Conservation (phyloP, 2,888 invertebrate species). For the Teleiodes luculella region DNA sequence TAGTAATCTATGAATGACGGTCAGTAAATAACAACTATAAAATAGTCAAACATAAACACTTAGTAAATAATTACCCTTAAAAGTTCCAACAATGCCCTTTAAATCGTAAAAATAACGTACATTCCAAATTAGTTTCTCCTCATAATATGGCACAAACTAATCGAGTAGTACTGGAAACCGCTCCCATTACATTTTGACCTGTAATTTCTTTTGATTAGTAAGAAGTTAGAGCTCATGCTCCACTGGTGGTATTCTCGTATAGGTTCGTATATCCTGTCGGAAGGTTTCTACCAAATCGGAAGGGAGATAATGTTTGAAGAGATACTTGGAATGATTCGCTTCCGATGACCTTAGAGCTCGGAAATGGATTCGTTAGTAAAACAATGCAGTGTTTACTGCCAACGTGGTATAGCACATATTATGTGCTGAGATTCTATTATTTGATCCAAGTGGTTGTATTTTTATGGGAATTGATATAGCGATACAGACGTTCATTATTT, state of each 20-base stretch:
- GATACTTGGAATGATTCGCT: slow-evolving; percentile 61
- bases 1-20: too few relatives aligned
- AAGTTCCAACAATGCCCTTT: neutral
- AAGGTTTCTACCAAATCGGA: slow-evolving; percentile 69
- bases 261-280: slow-evolving; percentile 40
- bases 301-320: slow-evolving; percentile 65
- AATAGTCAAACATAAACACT: too few relatives aligned
- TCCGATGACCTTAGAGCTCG: slow-evolving; percentile 66
- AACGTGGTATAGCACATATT: slow-evolving; percentile 8
- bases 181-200: slow-evolving; percentile 8
- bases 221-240: neutral
- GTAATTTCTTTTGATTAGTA: neutral
- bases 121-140: slow-evolving; percentile 4
- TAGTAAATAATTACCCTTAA: too few relatives aligned
- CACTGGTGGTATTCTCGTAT: neutral
- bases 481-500: too few relatives aligned
- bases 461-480: neutral
- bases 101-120: neutral
- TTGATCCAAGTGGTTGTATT: slow-evolving; percentile 5
- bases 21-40: too few relatives aligned
- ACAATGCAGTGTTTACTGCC: slow-evolving; percentile 30
- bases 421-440: slow-evolving; percentile 9
- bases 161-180: slow-evolving; percentile 13
- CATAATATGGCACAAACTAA: neutral
- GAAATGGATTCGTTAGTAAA: slow-evolving; percentile 40